These are phyloP conservation scores for Peribatodes rhomboidaria DNA, from an alignment of 2,888 invertebrate species.

Conservation along the genomic window DNA sequence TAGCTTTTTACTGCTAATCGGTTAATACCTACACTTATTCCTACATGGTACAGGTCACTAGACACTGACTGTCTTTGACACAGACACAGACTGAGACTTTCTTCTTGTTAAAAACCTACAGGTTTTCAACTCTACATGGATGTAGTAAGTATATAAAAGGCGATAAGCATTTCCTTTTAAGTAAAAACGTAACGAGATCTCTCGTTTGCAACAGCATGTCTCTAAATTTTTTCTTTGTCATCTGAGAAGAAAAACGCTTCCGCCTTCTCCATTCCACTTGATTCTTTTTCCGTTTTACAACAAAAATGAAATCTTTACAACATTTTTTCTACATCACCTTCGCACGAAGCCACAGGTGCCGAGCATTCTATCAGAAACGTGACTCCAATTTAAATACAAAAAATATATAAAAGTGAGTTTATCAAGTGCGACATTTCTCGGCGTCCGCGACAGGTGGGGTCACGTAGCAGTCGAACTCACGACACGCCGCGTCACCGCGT, in stretches of 20 bases:
- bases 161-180: not conserved
- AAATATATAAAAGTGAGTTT: slow-evolving; percentile 32
- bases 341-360: slow-evolving; percentile 32
- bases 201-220: not conserved
- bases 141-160: not conserved
- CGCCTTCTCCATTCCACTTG: not conserved
- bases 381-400: slow-evolving; percentile 34
- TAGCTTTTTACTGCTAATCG: too few species aligned
- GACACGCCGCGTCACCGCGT: slow-evolving; percentile 51
- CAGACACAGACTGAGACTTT: too few species aligned
- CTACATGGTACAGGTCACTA: too few species aligned
- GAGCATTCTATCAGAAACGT: slow-evolving; percentile 35
- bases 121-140: too few species aligned
- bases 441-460: slow-evolving; percentile 61
- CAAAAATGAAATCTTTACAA: slow-evolving; percentile 23
- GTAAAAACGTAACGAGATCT: not conserved
- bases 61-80: too few species aligned
- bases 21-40: too few species aligned
- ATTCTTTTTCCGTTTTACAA: slow-evolving; percentile 4
- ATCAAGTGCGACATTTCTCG: slow-evolving; percentile 57
- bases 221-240: not conserved
- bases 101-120: too few species aligned
- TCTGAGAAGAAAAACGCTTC: slow-evolving; percentile 3
- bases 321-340: slow-evolving; percentile 28
- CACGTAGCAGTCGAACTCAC: slow-evolving; percentile 57